Conservation (phyloP, 2,888 invertebrate species). For the Lasioglossum lativentre region DNA sequence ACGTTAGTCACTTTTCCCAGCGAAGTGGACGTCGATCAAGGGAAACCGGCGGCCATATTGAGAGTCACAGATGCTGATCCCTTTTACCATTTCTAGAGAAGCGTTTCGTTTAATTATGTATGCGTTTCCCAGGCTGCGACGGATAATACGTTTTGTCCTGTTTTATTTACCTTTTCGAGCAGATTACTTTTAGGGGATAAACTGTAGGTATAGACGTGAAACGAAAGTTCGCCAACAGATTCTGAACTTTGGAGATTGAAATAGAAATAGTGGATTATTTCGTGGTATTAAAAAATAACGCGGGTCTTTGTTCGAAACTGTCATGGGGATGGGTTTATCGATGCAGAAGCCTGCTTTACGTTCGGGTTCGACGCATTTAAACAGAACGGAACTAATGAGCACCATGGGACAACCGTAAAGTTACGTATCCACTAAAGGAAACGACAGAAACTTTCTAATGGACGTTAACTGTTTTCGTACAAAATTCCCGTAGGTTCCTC, state of each 20-base stretch:
- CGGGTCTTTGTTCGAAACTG: neutral
- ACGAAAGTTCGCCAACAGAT: neutral
- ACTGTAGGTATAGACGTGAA: neutral
- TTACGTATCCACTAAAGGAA: conserved; percentile 22
- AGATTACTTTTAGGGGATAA: neutral
- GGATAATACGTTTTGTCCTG: neutral
- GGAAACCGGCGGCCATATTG: neutral
- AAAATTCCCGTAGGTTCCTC: neutral
- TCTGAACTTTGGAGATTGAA: neutral
- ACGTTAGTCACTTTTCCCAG: neutral
- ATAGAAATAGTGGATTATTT: neutral
- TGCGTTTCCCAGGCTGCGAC: neutral
- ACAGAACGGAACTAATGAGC: conserved; percentile 51
- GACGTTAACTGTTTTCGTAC: neutral
- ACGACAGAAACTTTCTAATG: neutral
- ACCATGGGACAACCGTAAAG: conserved; percentile 6
- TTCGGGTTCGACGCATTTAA: conserved; percentile 19
- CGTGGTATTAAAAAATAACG: neutral
- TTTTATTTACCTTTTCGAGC: neutral
- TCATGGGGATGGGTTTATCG: neutral
- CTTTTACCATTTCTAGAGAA: neutral
- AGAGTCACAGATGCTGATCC: neutral
- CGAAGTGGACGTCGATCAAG: neutral
- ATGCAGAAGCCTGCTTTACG: neutral
- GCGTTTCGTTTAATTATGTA: neutral